Evolutionary conservation across 2,113 vertebrate genomes (phyloP), one percentile per base, ranked within the genome.

Genomic region (Peromyscus californicus): DNA sequence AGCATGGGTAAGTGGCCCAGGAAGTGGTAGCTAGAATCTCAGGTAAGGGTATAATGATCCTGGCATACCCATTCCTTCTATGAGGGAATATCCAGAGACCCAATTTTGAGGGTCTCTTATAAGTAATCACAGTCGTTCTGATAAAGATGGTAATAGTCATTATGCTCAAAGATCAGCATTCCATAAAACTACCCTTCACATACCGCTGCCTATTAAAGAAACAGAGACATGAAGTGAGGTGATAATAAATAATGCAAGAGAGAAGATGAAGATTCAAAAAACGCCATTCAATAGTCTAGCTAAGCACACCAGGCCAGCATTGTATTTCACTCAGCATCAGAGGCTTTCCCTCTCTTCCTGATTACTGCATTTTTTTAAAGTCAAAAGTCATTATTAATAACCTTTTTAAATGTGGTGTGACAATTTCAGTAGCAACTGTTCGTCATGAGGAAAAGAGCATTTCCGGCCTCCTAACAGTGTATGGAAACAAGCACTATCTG

Each of bases 401-500:
- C 83, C 48, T 94, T 95, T 95, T 59, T 95, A 86, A 54, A 54
- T 61, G 59, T 7, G 39, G 19, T 78, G 26, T 74, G 59, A 83
- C 86, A 61, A 91, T 96, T 94, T 96, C 93, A 91, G 87, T 57
- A 86, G 51, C 72, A 85, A 87, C 48, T 74, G 2, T 91, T 89
- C 90, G 31, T 65, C 15, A 63, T 21, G 17, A 51, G 63, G 39
- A 16, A 3, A 82, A 94, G 1, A 84, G 48, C 26, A 51, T 92
- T 78, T 89, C 29, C 69, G 59, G 67, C 79, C 84, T 95, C 75
- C 93, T 0, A 91, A 96, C 80, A 97, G 93, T 85, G 67, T 67
- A 97, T 91, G 92, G 89, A 98, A 98, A 98, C 74, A 92, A 97
- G 98, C 83, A 89, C 29, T 96, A 97, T 97, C 98, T 98, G 97